These are phyloP conservation scores for Agonopterix alstromeriana DNA, from an alignment of 2,888 invertebrate species.

Conservation along the genomic window DNA sequence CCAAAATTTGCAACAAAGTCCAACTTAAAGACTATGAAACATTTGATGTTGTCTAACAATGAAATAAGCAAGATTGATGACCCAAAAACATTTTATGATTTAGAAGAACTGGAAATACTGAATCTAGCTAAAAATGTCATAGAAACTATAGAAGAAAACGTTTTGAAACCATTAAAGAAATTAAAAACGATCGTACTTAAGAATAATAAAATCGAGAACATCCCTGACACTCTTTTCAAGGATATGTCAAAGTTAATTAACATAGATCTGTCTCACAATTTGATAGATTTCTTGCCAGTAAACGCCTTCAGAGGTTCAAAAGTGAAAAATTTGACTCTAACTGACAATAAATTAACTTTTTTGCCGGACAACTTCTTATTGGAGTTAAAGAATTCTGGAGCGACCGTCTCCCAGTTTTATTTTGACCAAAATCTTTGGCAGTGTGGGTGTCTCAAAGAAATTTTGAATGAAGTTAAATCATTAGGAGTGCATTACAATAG, in stretches of 20 bases:
- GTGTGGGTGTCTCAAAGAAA: conserved; percentile 48
- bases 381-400: conserved; percentile 48
- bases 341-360: conserved; percentile 49
- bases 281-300: conserved; percentile 39
- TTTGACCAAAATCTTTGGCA: conserved; percentile 64
- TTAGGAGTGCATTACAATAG: conserved; percentile 40
- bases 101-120: conserved; percentile 41
- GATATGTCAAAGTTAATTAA: conserved; percentile 34
- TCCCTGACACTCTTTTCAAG: conserved; percentile 43
- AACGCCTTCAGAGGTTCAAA: conserved; percentile 43
- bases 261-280: conserved; percentile 48
- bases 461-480: conserved; percentile 45
- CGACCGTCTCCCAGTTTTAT: conserved; percentile 39
- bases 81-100: conserved; percentile 24
- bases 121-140: conserved; percentile 44
- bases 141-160: conserved; percentile 31
- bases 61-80: conserved; percentile 32
- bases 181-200: conserved; percentile 40
- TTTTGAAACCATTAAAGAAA: conserved; percentile 40
- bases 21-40: conserved; percentile 44
- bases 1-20: conserved; percentile 36
- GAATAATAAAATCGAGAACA: conserved; percentile 36
- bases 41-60: conserved; percentile 42
- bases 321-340: conserved; percentile 47
- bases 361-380: conserved; percentile 52